phyloP scores from a whole-genome alignment of 2,113 vertebrate species.

The Chinchilla lanigera region DNA sequence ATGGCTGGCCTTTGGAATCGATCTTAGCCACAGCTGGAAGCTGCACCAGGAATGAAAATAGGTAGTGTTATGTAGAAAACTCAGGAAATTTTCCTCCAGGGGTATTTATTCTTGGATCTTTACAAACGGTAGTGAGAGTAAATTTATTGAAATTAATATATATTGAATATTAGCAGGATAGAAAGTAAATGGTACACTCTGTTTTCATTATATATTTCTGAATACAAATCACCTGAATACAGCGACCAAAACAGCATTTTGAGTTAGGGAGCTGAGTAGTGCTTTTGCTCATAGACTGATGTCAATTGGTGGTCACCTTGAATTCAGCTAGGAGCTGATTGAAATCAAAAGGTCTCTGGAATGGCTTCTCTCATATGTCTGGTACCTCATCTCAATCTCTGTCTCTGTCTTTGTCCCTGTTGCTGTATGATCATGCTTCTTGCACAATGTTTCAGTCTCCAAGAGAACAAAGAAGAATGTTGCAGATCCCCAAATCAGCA shows the following conservation, averaged over 20 bases:
- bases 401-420: neutral
- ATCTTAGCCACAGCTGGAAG: neutral
- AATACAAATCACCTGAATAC: neutral
- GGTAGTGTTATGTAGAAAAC: neutral
- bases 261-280: neutral
- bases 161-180: neutral
- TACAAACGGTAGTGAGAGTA: neutral
- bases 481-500: neutral
- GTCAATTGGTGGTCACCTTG: neutral
- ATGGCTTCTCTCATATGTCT: neutral
- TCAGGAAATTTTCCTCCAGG: neutral
- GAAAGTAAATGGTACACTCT: neutral
- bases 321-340: neutral
- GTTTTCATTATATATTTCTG: neutral
- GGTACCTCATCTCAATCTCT: neutral
- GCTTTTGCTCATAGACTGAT: neutral
- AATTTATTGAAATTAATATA: constrained; percentile 27
- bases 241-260: neutral
- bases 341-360: neutral
- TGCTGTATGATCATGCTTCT: neutral
- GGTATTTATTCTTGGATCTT: neutral
- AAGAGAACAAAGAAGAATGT: neutral
- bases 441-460: neutral
- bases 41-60: neutral
- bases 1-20: neutral